A percentile compares a stretch with the other conserved stretches of the same genome.
These are phyloP conservation scores for Cantharis rufa DNA, from an alignment of 2,888 invertebrate species.

Conservation along the genomic window DNA sequence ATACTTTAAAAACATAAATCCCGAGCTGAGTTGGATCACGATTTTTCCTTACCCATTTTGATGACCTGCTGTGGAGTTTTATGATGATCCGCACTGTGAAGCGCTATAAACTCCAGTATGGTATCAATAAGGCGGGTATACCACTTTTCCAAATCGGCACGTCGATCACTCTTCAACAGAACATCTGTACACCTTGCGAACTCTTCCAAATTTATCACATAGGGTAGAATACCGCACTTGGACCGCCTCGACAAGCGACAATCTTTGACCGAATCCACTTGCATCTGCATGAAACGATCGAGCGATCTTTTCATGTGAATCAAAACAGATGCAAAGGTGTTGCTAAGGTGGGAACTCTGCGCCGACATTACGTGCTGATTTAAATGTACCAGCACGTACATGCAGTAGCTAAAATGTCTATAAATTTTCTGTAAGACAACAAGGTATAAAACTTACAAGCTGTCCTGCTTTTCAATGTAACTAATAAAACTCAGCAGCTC, in stretches of 20 bases:
- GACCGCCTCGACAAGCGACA: constrained; percentile 72
- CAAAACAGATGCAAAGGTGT: constrained; percentile 83
- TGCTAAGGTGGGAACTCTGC: constrained; percentile 84
- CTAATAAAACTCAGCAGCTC: constrained; percentile 85
- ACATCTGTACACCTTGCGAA: constrained; percentile 86
- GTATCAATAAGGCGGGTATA: constrained; percentile 78
- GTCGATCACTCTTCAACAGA: constrained; percentile 85
- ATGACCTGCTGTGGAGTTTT: constrained; percentile 93
- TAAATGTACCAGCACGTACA: constrained; percentile 89
- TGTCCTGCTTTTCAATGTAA: constrained; percentile 85
- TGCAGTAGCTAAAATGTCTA: constrained; percentile 74
- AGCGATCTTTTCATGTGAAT: constrained; percentile 89
- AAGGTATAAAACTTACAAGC: constrained; percentile 71
- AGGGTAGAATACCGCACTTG: constrained; percentile 88
- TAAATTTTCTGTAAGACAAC: neutral
- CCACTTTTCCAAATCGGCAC: constrained; percentile 92
- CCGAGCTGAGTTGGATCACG: too few species aligned
- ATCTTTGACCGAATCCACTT: constrained; percentile 80
- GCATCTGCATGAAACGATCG: constrained; percentile 87
- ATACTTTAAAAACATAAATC: too few species aligned
- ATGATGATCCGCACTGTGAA: constrained; percentile 80
- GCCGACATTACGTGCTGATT: constrained; percentile 92
- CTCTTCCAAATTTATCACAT: constrained; percentile 87
- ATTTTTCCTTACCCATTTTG: constrained; percentile 80
- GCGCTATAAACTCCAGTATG: constrained; percentile 80